Conservation (phyloP, 2,888 invertebrate species). For the Rhagonycha lutea region DNA sequence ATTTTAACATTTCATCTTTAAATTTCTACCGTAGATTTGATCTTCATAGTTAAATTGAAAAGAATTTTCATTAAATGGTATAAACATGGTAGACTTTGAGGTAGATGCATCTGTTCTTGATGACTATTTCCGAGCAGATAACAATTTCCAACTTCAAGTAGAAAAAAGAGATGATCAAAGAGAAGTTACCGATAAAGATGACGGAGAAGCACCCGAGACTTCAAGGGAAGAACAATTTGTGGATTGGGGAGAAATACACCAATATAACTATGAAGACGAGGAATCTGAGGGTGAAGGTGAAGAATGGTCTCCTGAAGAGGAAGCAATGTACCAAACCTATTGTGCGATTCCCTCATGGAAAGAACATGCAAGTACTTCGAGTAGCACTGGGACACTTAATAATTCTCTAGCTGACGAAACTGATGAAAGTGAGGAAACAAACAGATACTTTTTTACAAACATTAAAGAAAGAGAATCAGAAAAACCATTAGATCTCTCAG, state of each 20-base stretch:
- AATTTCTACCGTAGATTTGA: not conserved
- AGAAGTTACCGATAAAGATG: not conserved
- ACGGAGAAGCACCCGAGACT: not conserved
- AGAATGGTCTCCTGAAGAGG: not conserved
- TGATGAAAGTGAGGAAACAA: not conserved
- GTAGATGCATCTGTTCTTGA: not conserved
- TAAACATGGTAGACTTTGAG: not conserved
- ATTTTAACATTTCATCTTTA: not conserved
- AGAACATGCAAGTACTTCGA: not conserved
- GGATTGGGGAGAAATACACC: not conserved
- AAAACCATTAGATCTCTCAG: not conserved
- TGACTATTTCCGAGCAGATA: not conserved
- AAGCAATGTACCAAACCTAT: not conserved
- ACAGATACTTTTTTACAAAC: not conserved
- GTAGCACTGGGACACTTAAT: not conserved
- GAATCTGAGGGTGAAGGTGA: not conserved
- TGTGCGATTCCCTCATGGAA: not conserved
- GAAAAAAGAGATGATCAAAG: not conserved
- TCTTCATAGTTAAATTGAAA: not conserved
- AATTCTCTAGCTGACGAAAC: not conserved
- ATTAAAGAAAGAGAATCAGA: not conserved
- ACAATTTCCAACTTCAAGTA: not conserved
- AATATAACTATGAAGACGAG: not conserved
- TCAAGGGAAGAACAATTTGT: not conserved
- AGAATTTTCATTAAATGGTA: not conserved